Percentiles rank a stretch among this genome's conserved stretches.
Evolutionary conservation across 2,113 vertebrate genomes (phyloP).

Genomic region (Semicossyphus pulcher): DNA sequence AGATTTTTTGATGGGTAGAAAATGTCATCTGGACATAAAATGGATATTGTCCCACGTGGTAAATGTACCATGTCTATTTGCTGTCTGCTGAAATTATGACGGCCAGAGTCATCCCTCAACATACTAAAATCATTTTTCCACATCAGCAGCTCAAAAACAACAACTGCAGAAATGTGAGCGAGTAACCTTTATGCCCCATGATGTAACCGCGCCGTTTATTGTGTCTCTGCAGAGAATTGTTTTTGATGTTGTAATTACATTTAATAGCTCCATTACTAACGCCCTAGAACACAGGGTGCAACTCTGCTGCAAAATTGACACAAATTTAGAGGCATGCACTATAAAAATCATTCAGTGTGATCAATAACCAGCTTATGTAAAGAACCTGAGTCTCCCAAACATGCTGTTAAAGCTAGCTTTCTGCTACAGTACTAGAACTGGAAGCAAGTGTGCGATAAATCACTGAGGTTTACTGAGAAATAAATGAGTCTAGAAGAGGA

Average conservation of each 20-base stretch:
- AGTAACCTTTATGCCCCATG: slow-evolving; percentile 56
- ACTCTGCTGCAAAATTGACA: slow-evolving; percentile 24
- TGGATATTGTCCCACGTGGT: slow-evolving; percentile 38
- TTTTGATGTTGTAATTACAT: slow-evolving; percentile 56
- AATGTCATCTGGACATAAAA: slow-evolving; percentile 32
- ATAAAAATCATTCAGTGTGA: slow-evolving; percentile 44
- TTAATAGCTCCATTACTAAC: slow-evolving; percentile 44
- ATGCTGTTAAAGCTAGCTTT: slow-evolving; percentile 23
- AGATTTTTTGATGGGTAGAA: slow-evolving; percentile 21
- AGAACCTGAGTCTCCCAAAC: slow-evolving; percentile 32
- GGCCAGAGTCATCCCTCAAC: slow-evolving; percentile 36
- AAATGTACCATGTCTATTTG: slow-evolving; percentile 46
- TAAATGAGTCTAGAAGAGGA: slow-evolving; percentile 43
- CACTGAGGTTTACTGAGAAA: slow-evolving; percentile 51
- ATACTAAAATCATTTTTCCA: slow-evolving; percentile 53
- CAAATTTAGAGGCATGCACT: slow-evolving; percentile 30
- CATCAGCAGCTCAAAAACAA: slow-evolving; percentile 39
- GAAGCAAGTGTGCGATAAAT: slow-evolving; percentile 57
- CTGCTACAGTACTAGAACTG: slow-evolving; percentile 7
- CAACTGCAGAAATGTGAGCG: slow-evolving; percentile 21
- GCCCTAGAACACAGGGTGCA: slow-evolving; percentile 7
- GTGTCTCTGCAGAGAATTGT: slow-evolving; percentile 33
- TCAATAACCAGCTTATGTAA: slow-evolving; percentile 45
- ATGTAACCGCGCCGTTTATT: slow-evolving; percentile 30
- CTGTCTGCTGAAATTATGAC: slow-evolving; percentile 44